These are phyloP conservation scores for Teinopalpus imperialis DNA, from an alignment of 2,888 invertebrate species.

Conservation along the genomic window DNA sequence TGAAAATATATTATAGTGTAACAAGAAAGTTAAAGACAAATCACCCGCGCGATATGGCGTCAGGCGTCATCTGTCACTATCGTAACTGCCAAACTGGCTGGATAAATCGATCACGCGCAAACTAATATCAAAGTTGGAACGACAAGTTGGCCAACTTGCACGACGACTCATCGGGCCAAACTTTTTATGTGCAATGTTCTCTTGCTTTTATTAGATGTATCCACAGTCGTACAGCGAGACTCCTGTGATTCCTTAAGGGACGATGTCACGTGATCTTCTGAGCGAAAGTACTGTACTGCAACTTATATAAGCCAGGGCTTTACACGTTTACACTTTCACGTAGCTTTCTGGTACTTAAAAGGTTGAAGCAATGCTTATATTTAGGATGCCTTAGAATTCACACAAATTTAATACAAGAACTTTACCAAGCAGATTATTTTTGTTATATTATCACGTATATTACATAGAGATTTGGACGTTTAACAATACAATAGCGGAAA, in stretches of 20 bases:
- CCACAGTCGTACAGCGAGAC: constrained; percentile 59
- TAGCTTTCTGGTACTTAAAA: background rate
- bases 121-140: constrained; percentile 75
- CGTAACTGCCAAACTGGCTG: constrained; percentile 74
- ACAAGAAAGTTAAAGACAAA: constrained; percentile 65
- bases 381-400: no score
- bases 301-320: constrained; percentile 21
- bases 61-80: constrained; percentile 76
- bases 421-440: no score
- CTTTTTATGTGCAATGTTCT: constrained; percentile 64
- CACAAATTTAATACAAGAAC: no score
- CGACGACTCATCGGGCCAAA: constrained; percentile 40
- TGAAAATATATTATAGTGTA: constrained; percentile 22
- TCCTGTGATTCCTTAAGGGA: constrained; percentile 50
- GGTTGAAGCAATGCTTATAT: no score
- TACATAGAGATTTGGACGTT: no score
- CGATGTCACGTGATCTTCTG: constrained; percentile 53
- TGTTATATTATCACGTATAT: no score
- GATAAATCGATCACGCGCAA: constrained; percentile 77
- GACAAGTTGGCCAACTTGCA: constrained; percentile 41
- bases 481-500: no score
- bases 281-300: constrained; percentile 41
- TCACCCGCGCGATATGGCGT: constrained; percentile 68
- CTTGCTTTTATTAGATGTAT: constrained; percentile 73
- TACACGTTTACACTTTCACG: background rate